phyloP scores from a whole-genome alignment of 2,113 vertebrate genomes.

The Osmerus mordax region DNA sequence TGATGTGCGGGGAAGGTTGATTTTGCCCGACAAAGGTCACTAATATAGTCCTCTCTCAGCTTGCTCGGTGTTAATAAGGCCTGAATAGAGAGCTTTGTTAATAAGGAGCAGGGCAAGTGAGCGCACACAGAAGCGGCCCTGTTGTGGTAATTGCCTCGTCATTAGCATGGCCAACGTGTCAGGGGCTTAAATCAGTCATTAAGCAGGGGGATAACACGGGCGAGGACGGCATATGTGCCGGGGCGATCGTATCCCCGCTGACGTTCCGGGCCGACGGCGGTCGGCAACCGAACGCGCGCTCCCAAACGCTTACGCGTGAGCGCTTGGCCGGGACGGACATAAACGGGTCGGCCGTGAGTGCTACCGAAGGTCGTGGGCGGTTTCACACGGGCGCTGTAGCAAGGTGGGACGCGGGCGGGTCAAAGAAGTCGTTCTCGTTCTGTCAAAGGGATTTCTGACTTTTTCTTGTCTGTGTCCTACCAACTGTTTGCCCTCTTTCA shows the following conservation, averaged over 20 bases:
- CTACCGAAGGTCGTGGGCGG: neutral
- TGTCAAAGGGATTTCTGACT: neutral
- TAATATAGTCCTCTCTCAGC: conserved; percentile 46
- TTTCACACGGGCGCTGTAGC: too few relatives aligned
- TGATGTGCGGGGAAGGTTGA: conserved; percentile 34
- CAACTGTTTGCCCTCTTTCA: neutral
- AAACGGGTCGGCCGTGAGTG: neutral
- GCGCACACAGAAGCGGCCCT: conserved; percentile 59
- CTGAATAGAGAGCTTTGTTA: conserved; percentile 67
- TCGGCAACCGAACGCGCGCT: conserved; percentile 15
- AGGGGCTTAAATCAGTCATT: conserved; percentile 60
- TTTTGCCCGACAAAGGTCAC: conserved; percentile 45
- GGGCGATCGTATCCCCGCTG: conserved; percentile 35
- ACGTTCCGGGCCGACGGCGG: conserved; percentile 41
- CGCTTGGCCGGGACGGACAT: neutral
- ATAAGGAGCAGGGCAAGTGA: conserved; percentile 37
- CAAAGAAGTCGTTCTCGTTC: conserved; percentile 3
- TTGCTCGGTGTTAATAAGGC: conserved; percentile 50
- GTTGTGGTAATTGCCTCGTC: conserved; percentile 60
- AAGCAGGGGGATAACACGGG: conserved; percentile 45
- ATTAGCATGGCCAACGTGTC: conserved; percentile 65
- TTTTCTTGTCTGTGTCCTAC: neutral
- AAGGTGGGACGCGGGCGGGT: too few relatives aligned
- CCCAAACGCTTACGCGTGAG: too few relatives aligned
- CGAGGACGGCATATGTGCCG: conserved; percentile 22